These are phyloP conservation scores for Gymnoscelis rufifasciata DNA, from an alignment of 2,888 invertebrate genomes.

Conservation along the genomic window DNA sequence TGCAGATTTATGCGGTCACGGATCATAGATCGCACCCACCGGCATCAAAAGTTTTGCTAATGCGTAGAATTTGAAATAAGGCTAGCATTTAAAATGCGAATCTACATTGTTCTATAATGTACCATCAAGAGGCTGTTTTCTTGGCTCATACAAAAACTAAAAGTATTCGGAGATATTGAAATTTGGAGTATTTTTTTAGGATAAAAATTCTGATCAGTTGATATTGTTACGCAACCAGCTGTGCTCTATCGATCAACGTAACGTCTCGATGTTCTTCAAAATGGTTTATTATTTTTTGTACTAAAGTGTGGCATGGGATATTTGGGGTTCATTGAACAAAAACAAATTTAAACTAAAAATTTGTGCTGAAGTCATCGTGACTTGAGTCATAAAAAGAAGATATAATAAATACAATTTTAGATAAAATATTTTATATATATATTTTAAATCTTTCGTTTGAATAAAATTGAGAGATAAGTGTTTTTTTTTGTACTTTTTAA, in stretches of 20 bases:
- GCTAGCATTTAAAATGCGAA: constrained; percentile 5
- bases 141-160: not conserved
- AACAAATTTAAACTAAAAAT: not conserved
- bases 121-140: constrained; percentile 2
- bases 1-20: constrained; percentile 58
- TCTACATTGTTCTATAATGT: constrained; percentile 10
- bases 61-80: constrained; percentile 1
- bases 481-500: too few species aligned
- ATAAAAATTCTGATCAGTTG: constrained; percentile 47
- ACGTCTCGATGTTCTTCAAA: constrained; percentile 23
- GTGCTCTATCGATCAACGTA: constrained; percentile 60
- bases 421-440: too few species aligned
- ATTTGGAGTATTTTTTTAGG: constrained; percentile 54
- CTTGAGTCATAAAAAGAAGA: too few species aligned
- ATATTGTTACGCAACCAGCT: constrained; percentile 64
- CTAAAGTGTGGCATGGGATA: constrained; percentile 1
- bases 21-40: constrained; percentile 63
- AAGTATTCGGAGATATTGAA: not conserved
- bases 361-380: too few species aligned
- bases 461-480: too few species aligned
- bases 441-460: too few species aligned
- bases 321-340: not conserved
- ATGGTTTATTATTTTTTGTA: constrained; percentile 14
- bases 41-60: constrained; percentile 42
- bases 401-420: too few species aligned